Conservation (phyloP, 2,113 vertebrate species). For the Limnothrissa miodon region DNA sequence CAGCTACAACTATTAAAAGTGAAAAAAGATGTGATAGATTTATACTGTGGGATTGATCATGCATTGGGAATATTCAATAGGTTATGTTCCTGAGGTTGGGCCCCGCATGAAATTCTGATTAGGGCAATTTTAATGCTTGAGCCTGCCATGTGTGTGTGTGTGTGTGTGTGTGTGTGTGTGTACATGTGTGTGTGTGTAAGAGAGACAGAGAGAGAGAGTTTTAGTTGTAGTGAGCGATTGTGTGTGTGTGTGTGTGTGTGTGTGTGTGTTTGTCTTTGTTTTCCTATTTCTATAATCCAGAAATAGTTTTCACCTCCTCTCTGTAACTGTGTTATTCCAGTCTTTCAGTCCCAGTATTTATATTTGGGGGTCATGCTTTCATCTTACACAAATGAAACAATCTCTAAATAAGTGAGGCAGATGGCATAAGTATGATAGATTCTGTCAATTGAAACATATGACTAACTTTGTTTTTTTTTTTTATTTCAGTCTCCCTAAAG, state of each 20-base stretch:
- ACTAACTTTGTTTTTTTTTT: not conserved
- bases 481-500: not conserved
- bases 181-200: not conserved
- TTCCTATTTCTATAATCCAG: constrained; percentile 28
- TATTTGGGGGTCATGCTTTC: not conserved
- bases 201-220: not conserved
- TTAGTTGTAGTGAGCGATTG: not conserved
- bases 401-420: not conserved
- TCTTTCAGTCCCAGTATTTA: not conserved
- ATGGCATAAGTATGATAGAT: not conserved
- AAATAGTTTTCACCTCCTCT: not conserved
- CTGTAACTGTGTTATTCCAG: not conserved
- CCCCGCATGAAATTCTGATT: too few relatives aligned
- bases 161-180: not conserved
- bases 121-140: too few relatives aligned
- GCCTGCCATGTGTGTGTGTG: not conserved
- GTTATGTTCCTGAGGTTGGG: too few relatives aligned
- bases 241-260: constrained; percentile 1
- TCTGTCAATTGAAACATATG: not conserved
- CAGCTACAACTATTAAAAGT: too few relatives aligned
- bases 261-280: not conserved
- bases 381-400: not conserved
- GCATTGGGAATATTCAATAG: too few relatives aligned
- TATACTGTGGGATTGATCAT: too few relatives aligned
- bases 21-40: too few relatives aligned